Percentiles rank a stretch among this genome's conserved stretches.
These are phyloP conservation scores for Hemiscyllium ocellatum DNA, from an alignment of 2,113 vertebrate species.

Conservation along the genomic window DNA sequence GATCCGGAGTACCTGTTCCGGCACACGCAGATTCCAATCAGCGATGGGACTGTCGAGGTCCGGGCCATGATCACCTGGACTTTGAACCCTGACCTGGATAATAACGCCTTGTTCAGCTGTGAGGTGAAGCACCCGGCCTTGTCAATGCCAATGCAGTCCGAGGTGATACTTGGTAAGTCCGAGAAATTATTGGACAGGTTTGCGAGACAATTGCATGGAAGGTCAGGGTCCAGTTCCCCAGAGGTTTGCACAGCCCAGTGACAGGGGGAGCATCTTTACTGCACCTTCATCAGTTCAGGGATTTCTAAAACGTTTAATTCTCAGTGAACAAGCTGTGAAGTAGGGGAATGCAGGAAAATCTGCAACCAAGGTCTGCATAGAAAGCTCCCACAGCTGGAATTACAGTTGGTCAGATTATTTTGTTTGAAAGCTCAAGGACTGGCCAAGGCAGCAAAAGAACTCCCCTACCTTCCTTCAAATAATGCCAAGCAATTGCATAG, in stretches of 20 bases:
- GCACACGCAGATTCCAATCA: slow-evolving; percentile 60
- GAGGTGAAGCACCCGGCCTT: slow-evolving; percentile 89
- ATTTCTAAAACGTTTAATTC: not conserved
- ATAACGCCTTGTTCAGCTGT: slow-evolving; percentile 88
- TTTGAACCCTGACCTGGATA: slow-evolving; percentile 86
- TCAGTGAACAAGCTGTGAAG: not conserved
- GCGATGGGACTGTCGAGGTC: slow-evolving; percentile 78
- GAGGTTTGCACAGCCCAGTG: not conserved
- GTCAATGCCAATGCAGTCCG: slow-evolving; percentile 91
- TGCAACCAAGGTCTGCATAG: not conserved
- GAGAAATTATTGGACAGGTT: not conserved
- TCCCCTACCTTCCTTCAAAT: not conserved
- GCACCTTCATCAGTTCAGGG: not conserved
- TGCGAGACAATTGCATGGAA: not conserved
- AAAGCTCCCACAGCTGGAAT: not conserved
- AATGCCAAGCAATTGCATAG: not conserved
- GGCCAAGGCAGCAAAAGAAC: too few relatives aligned
- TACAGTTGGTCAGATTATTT: not conserved
- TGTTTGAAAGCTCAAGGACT: not conserved
- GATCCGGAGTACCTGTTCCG: slow-evolving; percentile 81
- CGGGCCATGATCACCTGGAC: slow-evolving; percentile 83
- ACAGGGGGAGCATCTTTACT: not conserved
- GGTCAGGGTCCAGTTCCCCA: not conserved
- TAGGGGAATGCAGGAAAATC: not conserved
- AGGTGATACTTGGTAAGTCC: slow-evolving; percentile 79